Base-by-base conservation (phyloP, 1,140 invertebrate genomes). In the Drosophila sturtevanti region DNA sequence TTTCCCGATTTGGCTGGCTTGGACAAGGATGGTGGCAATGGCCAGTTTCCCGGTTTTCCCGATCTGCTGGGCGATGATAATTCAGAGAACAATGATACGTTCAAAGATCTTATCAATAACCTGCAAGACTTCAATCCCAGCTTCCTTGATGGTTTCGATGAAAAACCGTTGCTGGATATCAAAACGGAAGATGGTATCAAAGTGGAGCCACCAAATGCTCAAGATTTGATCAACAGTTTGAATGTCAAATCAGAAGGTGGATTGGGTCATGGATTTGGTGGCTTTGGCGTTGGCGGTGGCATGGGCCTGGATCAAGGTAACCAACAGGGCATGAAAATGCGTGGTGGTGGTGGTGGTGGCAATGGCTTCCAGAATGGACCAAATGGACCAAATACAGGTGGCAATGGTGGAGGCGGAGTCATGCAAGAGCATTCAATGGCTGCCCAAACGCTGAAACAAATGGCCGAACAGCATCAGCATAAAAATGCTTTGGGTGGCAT, bases 381-480 rank as follows among this genome's bases (percentile, higher is more conserved):
- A 58, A 66, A 90, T 78, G 68, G 72, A 0, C 70, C 90, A 58
- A 73, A 55, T 31, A 37, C 63, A 0, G 65, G 52, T 2, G 68
- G 38, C 1, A 68, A 60, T 16, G 69, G 35, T 10, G 81, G 56
- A 27, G 87, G 72, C 18, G 77, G 79, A 22, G 65, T 86, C 61
- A 94, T 82, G 94, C 93, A 77, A 92, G 96, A 96, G 84, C 93
- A 96, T 90, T 97, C 96, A 62, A 96, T 97, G 6, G 97, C 97
- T 0, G 97, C 98, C 2, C 97, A 98, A 92, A 98, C 97, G 0
- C 93, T 98, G 10, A 98, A 98, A 91, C 97, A 98, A 81, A 98
- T 98, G 97, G 98, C 98, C 4, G 97, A 98, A 89, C 97, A 98
- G 90, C 98, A 98, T 91, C 97, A 98, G 92, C 97, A 97, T 92